These are phyloP conservation scores for Tricholaema leucomelas DNA, from an alignment of 2,113 vertebrate genomes.

Conservation along the genomic window DNA sequence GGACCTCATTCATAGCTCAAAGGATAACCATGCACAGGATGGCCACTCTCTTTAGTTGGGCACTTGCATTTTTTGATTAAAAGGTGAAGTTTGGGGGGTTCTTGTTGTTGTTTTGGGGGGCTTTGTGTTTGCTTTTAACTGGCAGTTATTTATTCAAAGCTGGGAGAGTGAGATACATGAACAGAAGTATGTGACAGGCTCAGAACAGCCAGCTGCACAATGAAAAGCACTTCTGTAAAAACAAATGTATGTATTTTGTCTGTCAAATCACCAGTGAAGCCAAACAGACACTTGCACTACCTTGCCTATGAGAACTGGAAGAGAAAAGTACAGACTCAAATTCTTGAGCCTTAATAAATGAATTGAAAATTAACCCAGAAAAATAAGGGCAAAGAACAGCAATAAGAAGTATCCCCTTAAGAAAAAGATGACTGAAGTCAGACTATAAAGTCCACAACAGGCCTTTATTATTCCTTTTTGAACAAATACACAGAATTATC, in stretches of 20 bases:
- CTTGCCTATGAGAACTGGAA: not conserved
- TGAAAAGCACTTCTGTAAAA: not conserved
- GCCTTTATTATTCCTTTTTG: constrained; percentile 5
- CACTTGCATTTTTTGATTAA: not conserved
- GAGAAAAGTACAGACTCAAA: not conserved
- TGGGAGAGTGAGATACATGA: not conserved
- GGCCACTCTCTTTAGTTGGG: not conserved
- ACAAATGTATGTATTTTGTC: not conserved
- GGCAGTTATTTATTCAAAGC: not conserved
- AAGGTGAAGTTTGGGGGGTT: not conserved
- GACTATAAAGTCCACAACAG: not conserved
- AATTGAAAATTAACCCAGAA: not conserved
- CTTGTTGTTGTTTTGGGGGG: too few species aligned
- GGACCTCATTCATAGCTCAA: not conserved
- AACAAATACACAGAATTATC: constrained; percentile 40
- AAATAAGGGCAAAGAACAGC: not conserved
- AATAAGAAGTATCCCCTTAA: not conserved
- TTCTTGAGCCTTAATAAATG: not conserved
- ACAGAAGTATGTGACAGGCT: not conserved
- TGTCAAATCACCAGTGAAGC: not conserved
- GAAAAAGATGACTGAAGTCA: not conserved
- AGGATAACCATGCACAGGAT: not conserved
- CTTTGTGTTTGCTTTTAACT: not conserved
- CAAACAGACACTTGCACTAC: not conserved
- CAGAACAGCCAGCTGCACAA: not conserved